These are phyloP conservation scores for Chesias legatella DNA, from an alignment of 2,888 invertebrate genomes.

Conservation along the genomic window DNA sequence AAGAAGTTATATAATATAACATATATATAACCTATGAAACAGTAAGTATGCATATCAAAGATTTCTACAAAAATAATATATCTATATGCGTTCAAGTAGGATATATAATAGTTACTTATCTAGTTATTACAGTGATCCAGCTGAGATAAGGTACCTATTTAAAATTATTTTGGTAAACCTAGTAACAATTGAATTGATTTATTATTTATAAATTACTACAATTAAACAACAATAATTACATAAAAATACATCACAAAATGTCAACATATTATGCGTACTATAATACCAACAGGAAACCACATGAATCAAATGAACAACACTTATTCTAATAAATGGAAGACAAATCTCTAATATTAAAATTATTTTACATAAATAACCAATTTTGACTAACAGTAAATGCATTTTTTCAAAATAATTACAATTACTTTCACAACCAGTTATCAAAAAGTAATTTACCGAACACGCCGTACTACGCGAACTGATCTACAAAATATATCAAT, in stretches of 20 bases:
- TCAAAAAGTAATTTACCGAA: slow-evolving; percentile 1
- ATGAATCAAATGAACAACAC: slow-evolving; percentile 27
- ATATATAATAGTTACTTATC: too few relatives aligned
- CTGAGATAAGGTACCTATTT: not conserved
- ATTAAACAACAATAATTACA: slow-evolving; percentile 5
- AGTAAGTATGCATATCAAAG: too few relatives aligned
- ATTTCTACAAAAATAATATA: too few relatives aligned
- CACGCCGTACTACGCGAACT: slow-evolving; percentile 4
- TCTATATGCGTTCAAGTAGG: too few relatives aligned
- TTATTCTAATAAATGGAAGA: slow-evolving; percentile 52
- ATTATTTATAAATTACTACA: not conserved
- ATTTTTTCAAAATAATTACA: slow-evolving; percentile 7
- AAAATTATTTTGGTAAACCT: too few relatives aligned
- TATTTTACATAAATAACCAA: slow-evolving; percentile 20
- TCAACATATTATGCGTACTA: not conserved
- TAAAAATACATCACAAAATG: slow-evolving; percentile 1
- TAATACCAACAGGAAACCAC: not conserved
- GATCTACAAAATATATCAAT: slow-evolving; percentile 8
- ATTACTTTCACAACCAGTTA: slow-evolving; percentile 25
- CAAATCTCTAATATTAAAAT: slow-evolving; percentile 41
- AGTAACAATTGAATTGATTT: too few relatives aligned
- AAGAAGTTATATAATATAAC: too few relatives aligned
- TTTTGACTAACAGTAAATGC: slow-evolving; percentile 3
- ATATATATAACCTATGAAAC: too few relatives aligned
- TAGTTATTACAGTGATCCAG: too few relatives aligned